A percentile compares a stretch with the other conserved stretches of the same genome.
These are phyloP conservation scores for Drosophila willistoni DNA, from an alignment of 1,140 invertebrate genomes.

Conservation along the genomic window DNA sequence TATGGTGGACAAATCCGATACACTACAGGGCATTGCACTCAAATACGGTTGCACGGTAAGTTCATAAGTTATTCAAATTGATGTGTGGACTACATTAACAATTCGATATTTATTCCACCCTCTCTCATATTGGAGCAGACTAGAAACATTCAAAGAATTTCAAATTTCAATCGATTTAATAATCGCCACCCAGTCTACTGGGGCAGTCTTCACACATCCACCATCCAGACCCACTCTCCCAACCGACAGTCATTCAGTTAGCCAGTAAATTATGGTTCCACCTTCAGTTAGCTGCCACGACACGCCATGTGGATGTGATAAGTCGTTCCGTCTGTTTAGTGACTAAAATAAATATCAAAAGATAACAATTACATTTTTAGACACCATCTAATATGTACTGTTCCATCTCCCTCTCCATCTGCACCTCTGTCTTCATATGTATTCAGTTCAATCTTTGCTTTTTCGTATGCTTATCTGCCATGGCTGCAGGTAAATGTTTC, in stretches of 20 bases:
- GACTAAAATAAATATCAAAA: slow-evolving; percentile 45
- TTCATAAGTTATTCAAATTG: slow-evolving; percentile 23
- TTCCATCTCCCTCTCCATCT: not conserved
- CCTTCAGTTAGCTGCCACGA: slow-evolving; percentile 33
- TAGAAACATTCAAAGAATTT: slow-evolving; percentile 44
- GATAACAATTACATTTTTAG: slow-evolving; percentile 43
- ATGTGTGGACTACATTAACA: slow-evolving; percentile 6
- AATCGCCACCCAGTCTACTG: slow-evolving; percentile 29
- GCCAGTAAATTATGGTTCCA: slow-evolving; percentile 40
- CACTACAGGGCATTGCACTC: slow-evolving; percentile 95
- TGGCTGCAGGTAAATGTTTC: slow-evolving; percentile 48
- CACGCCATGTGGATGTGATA: slow-evolving; percentile 36
- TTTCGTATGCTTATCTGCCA: slow-evolving; percentile 33
- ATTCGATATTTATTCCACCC: slow-evolving; percentile 6
- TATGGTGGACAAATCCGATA: slow-evolving; percentile 90
- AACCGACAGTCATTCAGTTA: not conserved
- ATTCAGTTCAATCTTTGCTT: not conserved
- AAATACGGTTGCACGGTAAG: slow-evolving; percentile 96
- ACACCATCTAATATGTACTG: not conserved
- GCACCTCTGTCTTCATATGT: not conserved
- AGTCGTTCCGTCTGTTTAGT: slow-evolving; percentile 34
- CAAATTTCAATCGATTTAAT: slow-evolving; percentile 64
- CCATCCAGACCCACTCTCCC: not conserved
- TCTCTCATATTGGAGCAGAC: not conserved
- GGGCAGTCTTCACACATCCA: not conserved